Evolutionary conservation across 2,113 vertebrate genomes (phyloP), one percentile per base, ranked within the genome.

Genomic region (Euleptes europaea): DNA sequence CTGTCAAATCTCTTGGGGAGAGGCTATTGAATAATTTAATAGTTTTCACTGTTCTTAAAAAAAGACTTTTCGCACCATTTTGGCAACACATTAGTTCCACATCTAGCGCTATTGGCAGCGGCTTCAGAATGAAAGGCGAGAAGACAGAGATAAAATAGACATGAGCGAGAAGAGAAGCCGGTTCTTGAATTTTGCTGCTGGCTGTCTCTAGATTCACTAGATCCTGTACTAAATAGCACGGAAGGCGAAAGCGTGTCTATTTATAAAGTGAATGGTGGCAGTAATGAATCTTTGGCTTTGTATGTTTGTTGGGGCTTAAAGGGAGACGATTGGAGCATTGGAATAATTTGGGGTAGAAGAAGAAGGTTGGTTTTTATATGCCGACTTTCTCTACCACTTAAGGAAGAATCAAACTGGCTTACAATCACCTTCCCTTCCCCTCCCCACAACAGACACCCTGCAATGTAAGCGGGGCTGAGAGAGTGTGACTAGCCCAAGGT

Each of bases 1-100:
- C 42, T n/a, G 28, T 86, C 44, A 44, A 74, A 90, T 85, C 76
- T 66, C 66, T 26, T 78, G 78, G 80, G 85, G 72, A 86, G 65
- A 89, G 88, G 85, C 83, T 82, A 54, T 72, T 92, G 79, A 72
- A 89, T 90, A 89, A 92, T 94, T 92, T 91, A 94, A 89, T 75
- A 92, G 82, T 42, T 67, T 42, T 72, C 82, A n/a, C 85, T 82
- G 42, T 88, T 92, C 90, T 80, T 72, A 21, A 63, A 54, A 89
- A 81, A 86, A 84, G 69, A 70, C 3, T 88, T 90, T 90, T 89
- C 81, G 88, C 77, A 70, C 86, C 80, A 60, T 89, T 90, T 92
- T 90, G 86, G 81, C 85, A 85, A 84, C 84, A 82, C 84, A 90
- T 91, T 91, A 92, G 86, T 91, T 93, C 54, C 44, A 85, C 70